Evolutionary conservation across 2,888 invertebrate species (phyloP).

Genomic region (Augiades crinisus): DNA sequence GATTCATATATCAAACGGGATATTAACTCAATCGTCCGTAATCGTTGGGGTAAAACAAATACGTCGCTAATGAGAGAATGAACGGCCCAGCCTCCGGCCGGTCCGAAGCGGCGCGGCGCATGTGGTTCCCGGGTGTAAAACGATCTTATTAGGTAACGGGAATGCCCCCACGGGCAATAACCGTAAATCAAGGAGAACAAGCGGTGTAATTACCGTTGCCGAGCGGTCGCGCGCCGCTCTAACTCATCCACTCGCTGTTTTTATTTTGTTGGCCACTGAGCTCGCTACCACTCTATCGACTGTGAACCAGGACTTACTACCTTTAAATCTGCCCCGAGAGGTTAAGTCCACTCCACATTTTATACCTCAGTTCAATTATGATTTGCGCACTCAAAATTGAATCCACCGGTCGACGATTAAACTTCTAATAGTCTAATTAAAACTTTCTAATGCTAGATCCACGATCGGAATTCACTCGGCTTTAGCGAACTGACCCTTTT

Average conservation of each 20-base stretch:
- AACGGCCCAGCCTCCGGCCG: conserved; percentile 55
- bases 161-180: conserved; percentile 81
- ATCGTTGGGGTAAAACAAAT: conserved; percentile 71
- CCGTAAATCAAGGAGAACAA: conserved; percentile 82
- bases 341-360: conserved; percentile 67
- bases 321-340: conserved; percentile 75
- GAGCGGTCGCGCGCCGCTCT: conserved; percentile 77
- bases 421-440: conserved; percentile 23
- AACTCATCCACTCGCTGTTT: conserved; percentile 78
- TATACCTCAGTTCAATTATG: conserved; percentile 69
- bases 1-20: conserved; percentile 66
- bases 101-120: conserved; percentile 56
- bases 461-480: conserved; percentile 17
- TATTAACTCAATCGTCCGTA: conserved; percentile 73
- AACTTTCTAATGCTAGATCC: conserved; percentile 19
- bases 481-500: conserved; percentile 24
- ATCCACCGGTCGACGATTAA: conserved; percentile 19
- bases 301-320: conserved; percentile 71
- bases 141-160: conserved; percentile 81
- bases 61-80: conserved; percentile 75
- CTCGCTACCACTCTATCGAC: conserved; percentile 75
- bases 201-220: conserved; percentile 81
- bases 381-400: conserved; percentile 37
- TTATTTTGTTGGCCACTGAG: conserved; percentile 75
- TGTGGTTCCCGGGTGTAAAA: conserved; percentile 77